Percentiles rank a stretch among this genome's conserved stretches.
Conservation (phyloP, 2,888 invertebrate species). For the Trachelus tabidus region DNA sequence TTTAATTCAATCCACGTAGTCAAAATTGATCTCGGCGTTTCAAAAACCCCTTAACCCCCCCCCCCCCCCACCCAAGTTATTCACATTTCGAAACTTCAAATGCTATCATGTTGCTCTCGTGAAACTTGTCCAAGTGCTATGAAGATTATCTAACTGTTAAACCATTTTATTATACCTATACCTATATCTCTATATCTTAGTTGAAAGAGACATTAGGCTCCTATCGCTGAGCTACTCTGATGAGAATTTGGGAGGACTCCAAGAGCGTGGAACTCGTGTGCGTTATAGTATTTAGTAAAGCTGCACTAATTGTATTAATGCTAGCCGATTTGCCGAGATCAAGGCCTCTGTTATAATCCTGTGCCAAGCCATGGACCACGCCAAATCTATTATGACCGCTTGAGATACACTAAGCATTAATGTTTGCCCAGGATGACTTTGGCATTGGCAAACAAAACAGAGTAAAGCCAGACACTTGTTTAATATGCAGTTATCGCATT, state of each 20-base stretch:
- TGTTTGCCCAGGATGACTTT: background rate
- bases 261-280: constrained; percentile 41
- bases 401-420: background rate
- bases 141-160: background rate
- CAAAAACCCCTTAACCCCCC: background rate
- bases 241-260: constrained; percentile 59
- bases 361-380: constrained; percentile 41
- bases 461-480: background rate
- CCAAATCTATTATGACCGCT: constrained; percentile 46
- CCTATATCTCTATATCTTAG: background rate
- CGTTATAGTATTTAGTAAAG: constrained; percentile 60
- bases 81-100: background rate
- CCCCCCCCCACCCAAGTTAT: background rate
- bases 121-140: background rate
- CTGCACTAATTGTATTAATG: constrained; percentile 64
- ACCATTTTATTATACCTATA: constrained; percentile 9
- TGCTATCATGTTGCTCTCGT: background rate
- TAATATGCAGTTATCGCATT: background rate
- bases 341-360: constrained; percentile 54
- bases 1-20: background rate
- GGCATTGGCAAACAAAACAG: background rate
- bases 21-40: background rate
- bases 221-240: constrained; percentile 1
- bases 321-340: constrained; percentile 56
- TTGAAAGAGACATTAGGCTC: background rate